Evolutionary conservation across 2,888 invertebrate genomes (phyloP).

Genomic region (Cephalotes varians): DNA sequence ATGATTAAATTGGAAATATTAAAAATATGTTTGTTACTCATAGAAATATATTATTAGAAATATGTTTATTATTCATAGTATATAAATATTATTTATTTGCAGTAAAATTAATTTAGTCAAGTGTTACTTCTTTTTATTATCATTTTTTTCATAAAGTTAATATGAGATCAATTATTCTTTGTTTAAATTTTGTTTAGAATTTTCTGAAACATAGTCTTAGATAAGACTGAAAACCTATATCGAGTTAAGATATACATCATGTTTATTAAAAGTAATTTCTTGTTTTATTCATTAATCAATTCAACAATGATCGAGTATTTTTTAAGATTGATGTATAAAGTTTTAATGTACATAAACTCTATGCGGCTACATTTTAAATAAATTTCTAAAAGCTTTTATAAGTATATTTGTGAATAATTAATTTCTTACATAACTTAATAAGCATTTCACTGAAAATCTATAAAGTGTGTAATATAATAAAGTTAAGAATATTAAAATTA

Average conservation of each 20-base stretch:
- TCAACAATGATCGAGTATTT: neutral
- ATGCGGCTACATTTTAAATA: neutral
- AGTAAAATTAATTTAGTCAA: neutral
- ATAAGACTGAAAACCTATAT: neutral
- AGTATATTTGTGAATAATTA: neutral
- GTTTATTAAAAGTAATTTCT: neutral
- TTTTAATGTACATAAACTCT: conserved; percentile 1
- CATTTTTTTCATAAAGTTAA: neutral
- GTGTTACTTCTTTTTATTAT: neutral
- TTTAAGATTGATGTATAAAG: conserved; percentile 10
- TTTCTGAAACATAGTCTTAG: neutral
- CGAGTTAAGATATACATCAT: neutral
- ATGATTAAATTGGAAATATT: neutral
- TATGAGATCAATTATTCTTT: neutral
- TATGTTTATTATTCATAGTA: no score
- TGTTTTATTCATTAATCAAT: conserved; percentile 29
- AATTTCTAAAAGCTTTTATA: neutral
- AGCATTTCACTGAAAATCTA: neutral
- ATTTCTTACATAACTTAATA: neutral
- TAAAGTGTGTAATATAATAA: neutral
- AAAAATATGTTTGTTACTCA: neutral
- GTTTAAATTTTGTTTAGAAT: neutral
- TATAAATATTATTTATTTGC: conserved; percentile 11
- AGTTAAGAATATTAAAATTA: neutral
- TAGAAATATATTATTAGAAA: no score